These are phyloP conservation scores for Drosophila limbata DNA, from an alignment of 2,888 invertebrate species.

Conservation along the genomic window DNA sequence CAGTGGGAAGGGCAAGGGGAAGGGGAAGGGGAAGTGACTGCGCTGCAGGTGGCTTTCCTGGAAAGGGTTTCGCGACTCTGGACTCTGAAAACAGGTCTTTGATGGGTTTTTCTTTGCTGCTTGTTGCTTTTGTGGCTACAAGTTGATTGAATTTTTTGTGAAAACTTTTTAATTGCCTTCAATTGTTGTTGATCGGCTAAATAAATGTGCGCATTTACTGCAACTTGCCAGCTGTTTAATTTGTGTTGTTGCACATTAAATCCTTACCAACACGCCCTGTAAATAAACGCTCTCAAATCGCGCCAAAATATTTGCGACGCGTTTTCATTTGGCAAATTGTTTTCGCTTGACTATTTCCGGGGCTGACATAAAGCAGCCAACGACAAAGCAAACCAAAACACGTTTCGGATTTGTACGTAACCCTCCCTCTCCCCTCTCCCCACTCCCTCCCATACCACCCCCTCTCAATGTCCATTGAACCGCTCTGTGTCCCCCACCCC, in stretches of 20 bases:
- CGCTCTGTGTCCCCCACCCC: too few species aligned
- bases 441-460: too few species aligned
- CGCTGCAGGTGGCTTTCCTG: not conserved
- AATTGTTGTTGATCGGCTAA: slow-evolving; percentile 55
- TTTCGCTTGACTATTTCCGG: slow-evolving; percentile 44
- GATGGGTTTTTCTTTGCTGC: not conserved
- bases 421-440: not conserved
- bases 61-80: not conserved
- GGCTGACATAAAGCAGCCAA: slow-evolving; percentile 28
- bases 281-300: slow-evolving; percentile 45
- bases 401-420: slow-evolving; percentile 52
- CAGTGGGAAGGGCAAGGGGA: not conserved
- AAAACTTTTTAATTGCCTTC: slow-evolving; percentile 67
- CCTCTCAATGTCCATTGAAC: not conserved
- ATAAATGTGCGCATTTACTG: slow-evolving; percentile 25
- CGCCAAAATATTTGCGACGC: slow-evolving; percentile 38
- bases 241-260: slow-evolving; percentile 9
- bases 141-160: slow-evolving; percentile 70
- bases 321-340: slow-evolving; percentile 74
- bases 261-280: slow-evolving; percentile 16
- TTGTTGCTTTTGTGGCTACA: slow-evolving; percentile 1
- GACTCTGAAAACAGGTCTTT: not conserved
- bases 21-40: not conserved
- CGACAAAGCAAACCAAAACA: slow-evolving; percentile 49
- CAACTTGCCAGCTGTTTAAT: slow-evolving; percentile 18